Evolutionary conservation across 2,113 vertebrate species (phyloP), one percentile per base, ranked within the genome.

Genomic region (Tylochromis polylepis): DNA sequence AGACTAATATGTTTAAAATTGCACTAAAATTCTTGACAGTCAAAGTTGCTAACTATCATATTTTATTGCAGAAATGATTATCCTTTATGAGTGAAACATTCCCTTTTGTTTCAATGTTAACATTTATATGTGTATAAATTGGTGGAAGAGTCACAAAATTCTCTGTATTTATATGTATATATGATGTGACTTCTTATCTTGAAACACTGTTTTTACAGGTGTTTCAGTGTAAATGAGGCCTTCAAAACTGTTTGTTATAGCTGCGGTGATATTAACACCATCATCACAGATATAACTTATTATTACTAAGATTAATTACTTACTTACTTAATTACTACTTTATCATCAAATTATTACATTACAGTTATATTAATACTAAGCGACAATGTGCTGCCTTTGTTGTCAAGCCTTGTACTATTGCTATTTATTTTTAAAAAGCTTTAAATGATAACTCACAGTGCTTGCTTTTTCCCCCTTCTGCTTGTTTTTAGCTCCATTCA

Each of bases 401-500:
- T 77, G 18, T 31, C 24, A 51, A 20, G 20, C 5, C 10, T 56
- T 56, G n/a, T 56, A 56, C 53, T n/a, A 22, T 22, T 56, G n/a
- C 36, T 65, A 38, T 65, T 65, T 65, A 65, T 38, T 65, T 36
- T 65, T 65, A 22, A 22, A 38, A 22, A 65, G 34, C 34, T 38
- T 65, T 65, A 65, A 65, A 65, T 22, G 11, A 65, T 38, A 8
- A 65, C 38, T n/a, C 34, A 22, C 11, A 38, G 60, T 65, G 4
- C 60, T 65, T 65, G n/a, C 0, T 0, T n/a, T n/a, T 3, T 1
- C 11, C 10, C 24, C 5, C 31, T 4, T 22, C 7, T 49, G 11
- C 14, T 80, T 11, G 29, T 77, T 81, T 57, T 53, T 94, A 99
- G 99, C 98, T 91, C 97, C 98, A 27, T 99, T 97, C 31, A 98